Evolutionary conservation across 2,113 vertebrate genomes (phyloP).

Genomic region (Oostethus manadensis): DNA sequence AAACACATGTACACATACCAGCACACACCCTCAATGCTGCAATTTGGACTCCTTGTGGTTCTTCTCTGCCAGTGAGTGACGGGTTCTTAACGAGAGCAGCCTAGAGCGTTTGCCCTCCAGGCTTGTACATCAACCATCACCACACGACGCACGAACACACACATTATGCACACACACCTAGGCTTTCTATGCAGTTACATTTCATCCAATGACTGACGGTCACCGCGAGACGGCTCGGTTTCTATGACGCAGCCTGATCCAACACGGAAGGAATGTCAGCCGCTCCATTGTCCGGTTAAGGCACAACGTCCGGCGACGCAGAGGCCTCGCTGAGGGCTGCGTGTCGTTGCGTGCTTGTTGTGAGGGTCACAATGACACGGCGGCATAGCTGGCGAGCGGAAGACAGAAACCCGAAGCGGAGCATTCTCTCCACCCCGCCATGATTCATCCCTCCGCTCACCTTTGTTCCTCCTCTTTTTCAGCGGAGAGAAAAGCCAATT

Average conservation of each 20-base stretch:
- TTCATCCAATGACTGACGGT: conserved; percentile 42
- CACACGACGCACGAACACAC: conserved; percentile 54
- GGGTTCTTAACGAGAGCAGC: conserved; percentile 72
- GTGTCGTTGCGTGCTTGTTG: conserved; percentile 22
- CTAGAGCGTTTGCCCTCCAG: conserved; percentile 69
- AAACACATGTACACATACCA: conserved; percentile 31
- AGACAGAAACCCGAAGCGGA: conserved; percentile 63
- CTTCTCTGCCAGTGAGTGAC: conserved; percentile 69
- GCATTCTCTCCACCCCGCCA: conserved; percentile 20
- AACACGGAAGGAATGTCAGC: conserved; percentile 45
- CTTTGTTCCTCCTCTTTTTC: conserved; percentile 40
- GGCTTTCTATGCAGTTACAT: conserved; percentile 26
- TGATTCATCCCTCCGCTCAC: conserved; percentile 64
- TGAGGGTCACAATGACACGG: conserved; percentile 41
- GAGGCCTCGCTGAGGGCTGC: conserved; percentile 26
- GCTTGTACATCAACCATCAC: conserved; percentile 69
- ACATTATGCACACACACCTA: conserved; percentile 18
- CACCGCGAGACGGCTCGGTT: conserved; percentile 47
- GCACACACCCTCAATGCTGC: conserved; percentile 48
- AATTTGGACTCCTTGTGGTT: conserved; percentile 68
- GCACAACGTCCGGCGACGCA: conserved; percentile 30
- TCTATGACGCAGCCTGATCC: conserved; percentile 31
- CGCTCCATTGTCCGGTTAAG: conserved; percentile 31
- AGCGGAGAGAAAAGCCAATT: conserved; percentile 62
- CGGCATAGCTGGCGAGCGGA: conserved; percentile 56